Base-by-base conservation (phyloP, 2,797 vertebrate genomes). In the Acomys russatus region DNA sequence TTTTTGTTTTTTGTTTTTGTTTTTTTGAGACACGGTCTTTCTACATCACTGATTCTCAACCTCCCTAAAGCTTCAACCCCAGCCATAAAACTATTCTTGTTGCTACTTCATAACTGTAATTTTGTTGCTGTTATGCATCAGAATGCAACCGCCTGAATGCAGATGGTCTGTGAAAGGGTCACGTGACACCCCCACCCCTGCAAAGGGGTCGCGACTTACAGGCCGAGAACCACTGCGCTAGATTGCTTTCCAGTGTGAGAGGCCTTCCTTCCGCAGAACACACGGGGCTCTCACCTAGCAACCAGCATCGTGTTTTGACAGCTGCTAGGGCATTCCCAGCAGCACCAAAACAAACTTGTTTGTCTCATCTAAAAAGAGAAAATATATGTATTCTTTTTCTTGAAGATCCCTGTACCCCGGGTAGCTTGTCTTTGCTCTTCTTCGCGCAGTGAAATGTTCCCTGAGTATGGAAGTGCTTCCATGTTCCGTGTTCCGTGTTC, bases 341-440 rank as follows among this genome's bases (percentile, higher is more conserved):
- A 77, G 64, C 44, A 30, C 9, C 51, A 64, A 84, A 88, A 74
- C 79, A 71, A 92, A 44, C 49, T 63, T 90, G 88, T n/a, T 54
- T 90, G 76, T 90, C 38, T 54, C 38, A 74, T 63, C 74, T 95
- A 22, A 25, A 83, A 84, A 49, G 54, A 85, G 56, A 70, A 35
- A 77, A 85, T 83, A 28, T 59, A 74, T 33, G 38, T 89, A 49
- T 89, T 89, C 17, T 64, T 76, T 64, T 89, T 25, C 35, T 63
- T 76, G 63, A 89, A 77, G 18, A 85, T 79, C 35, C 33, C 18
- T 66, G 25, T 77, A 77, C 56, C 64, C 71, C 17, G 74, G 54
- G 63, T 77, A 94, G 83, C 78, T 51, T 33, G 20, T 49, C 76
- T 76, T 64, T n/a, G 78, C 23, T 49, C 23, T 56, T 64, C 44